A percentile compares a stretch with the other conserved stretches of the same genome.
Conservation (phyloP, 2,797 vertebrate species). For the Octomys mimax region DNA sequence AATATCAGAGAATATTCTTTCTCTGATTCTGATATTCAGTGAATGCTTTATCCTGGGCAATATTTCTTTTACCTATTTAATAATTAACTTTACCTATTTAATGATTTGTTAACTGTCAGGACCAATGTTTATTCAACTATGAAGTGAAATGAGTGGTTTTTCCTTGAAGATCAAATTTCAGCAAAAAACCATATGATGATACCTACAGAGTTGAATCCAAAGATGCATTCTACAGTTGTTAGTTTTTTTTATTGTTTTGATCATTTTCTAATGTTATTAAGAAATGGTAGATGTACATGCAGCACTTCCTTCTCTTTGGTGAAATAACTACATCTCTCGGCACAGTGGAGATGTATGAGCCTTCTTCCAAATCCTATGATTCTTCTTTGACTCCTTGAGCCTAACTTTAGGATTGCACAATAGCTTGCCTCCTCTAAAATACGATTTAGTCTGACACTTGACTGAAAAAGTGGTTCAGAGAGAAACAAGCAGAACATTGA, state of each 20-base stretch:
- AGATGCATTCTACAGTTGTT: not conserved
- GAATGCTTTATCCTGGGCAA: constrained; percentile 9
- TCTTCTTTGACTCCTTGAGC: not conserved
- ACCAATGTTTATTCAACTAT: constrained; percentile 33
- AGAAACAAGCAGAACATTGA: constrained; percentile 1
- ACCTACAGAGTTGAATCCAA: not conserved
- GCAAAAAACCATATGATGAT: not conserved
- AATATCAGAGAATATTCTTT: constrained; percentile 60
- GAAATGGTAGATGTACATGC: not conserved
- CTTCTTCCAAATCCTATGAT: not conserved
- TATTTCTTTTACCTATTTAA: constrained; percentile 44
- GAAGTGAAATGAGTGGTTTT: constrained; percentile 38
- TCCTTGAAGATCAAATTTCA: not conserved
- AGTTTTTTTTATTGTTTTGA: not conserved
- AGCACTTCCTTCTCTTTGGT: not conserved
- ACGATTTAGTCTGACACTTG: not conserved
- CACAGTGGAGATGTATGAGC: not conserved
- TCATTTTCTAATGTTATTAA: not conserved
- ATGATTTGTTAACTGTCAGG: constrained; percentile 19
- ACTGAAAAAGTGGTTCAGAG: not conserved
- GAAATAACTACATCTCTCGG: not conserved
- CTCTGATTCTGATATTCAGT: constrained; percentile 56
- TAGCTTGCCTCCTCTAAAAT: not conserved
- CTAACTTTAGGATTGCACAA: not conserved
- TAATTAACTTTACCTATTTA: constrained; percentile 50